These are phyloP conservation scores for Schizopygopsis pylzovi DNA, from an alignment of 2,797 vertebrate species.

Conservation along the genomic window DNA sequence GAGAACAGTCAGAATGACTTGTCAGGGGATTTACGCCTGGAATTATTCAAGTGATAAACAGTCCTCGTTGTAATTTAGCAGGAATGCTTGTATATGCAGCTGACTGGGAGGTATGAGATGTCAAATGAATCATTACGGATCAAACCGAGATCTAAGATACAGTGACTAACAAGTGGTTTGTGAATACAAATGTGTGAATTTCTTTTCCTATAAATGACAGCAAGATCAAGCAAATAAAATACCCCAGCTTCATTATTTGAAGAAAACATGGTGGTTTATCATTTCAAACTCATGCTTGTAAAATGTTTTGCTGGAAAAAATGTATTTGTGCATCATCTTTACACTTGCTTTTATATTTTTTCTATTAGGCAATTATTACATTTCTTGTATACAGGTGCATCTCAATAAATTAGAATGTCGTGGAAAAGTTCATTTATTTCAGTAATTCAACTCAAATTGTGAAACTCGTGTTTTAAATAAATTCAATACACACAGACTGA, in stretches of 20 bases:
- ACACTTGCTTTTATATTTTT: not conserved
- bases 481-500: no score
- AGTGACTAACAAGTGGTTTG: not conserved
- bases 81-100: constrained; percentile 9
- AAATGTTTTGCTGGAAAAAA: not conserved
- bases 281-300: not conserved
- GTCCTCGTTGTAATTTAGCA: constrained; percentile 27
- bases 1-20: not conserved
- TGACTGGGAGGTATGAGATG: not conserved
- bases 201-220: not conserved
- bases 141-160: not conserved
- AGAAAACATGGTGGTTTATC: not conserved
- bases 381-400: not conserved
- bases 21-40: constrained; percentile 39
- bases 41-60: constrained; percentile 43
- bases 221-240: not conserved
- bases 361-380: not conserved
- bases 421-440: no score
- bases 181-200: not conserved
- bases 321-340: not conserved
- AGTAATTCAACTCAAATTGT: no score
- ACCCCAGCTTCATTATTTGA: not conserved
- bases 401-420: no score
- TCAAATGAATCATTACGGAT: not conserved
- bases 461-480: no score